These are phyloP conservation scores for Watsonalla cultraria DNA, from an alignment of 2,888 invertebrate genomes.

Conservation along the genomic window DNA sequence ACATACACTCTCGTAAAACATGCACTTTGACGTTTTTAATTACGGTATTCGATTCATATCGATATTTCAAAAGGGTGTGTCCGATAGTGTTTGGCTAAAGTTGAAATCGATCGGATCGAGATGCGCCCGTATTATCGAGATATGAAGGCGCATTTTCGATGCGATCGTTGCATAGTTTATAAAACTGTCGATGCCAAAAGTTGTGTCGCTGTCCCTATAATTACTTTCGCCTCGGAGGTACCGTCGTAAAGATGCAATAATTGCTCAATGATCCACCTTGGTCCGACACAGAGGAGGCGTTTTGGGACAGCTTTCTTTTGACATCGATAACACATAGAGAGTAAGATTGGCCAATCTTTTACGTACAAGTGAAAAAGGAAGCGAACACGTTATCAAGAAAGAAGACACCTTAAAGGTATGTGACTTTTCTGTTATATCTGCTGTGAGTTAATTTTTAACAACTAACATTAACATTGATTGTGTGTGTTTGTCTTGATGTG, in stretches of 20 bases:
- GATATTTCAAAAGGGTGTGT: constrained; percentile 54
- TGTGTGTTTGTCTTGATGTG: constrained; percentile 63
- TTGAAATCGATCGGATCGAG: constrained; percentile 37
- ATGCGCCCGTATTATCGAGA: constrained; percentile 19
- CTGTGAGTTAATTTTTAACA: constrained; percentile 35
- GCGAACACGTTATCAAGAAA: constrained; percentile 22
- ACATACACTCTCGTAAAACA: constrained; percentile 48
- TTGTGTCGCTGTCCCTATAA: constrained; percentile 52
- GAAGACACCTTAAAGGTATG: constrained; percentile 58
- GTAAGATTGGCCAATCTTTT: constrained; percentile 70
- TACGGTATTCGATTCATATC: constrained; percentile 46
- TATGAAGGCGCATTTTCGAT: constrained; percentile 36
- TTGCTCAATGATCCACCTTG: constrained; percentile 60
- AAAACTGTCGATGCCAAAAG: constrained; percentile 64
- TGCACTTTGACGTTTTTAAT: constrained; percentile 53
- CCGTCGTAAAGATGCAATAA: constrained; percentile 62
- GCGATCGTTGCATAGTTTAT: constrained; percentile 53
- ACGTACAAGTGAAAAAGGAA: constrained; percentile 34
- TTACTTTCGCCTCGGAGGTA: constrained; percentile 56
- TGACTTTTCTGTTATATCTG: constrained; percentile 32
- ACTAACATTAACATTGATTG: constrained; percentile 49
- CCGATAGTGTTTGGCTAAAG: constrained; percentile 65
- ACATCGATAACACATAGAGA: constrained; percentile 51
- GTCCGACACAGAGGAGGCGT: constrained; percentile 28
- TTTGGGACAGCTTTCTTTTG: constrained; percentile 58